These are phyloP conservation scores for Patella depressa DNA, from an alignment of 2,888 invertebrate genomes.

Conservation along the genomic window DNA sequence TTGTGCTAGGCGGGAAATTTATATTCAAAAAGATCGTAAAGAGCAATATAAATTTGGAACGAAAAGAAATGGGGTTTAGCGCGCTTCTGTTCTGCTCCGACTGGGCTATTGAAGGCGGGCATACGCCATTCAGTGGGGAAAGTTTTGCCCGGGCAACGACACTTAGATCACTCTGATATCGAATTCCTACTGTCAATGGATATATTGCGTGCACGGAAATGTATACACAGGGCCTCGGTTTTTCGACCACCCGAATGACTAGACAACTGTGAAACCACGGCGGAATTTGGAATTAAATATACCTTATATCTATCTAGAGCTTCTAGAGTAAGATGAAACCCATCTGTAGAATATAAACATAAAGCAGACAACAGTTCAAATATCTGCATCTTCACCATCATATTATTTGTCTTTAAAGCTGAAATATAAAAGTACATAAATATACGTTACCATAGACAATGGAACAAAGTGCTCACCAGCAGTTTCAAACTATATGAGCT, in stretches of 20 bases:
- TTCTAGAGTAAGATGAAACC: slow-evolving; percentile 74
- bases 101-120: no score
- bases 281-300: slow-evolving; percentile 50
- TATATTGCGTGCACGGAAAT: no score
- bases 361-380: slow-evolving; percentile 93
- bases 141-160: no score
- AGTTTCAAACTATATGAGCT: background rate
- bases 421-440: slow-evolving; percentile 42
- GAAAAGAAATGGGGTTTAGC: background rate
- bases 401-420: slow-evolving; percentile 90
- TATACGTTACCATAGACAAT: no score
- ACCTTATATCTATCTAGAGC: slow-evolving; percentile 94
- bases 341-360: slow-evolving; percentile 91
- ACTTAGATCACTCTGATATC: no score
- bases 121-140: no score
- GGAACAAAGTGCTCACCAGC: no score
- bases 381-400: slow-evolving; percentile 94
- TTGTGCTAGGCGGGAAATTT: no score
- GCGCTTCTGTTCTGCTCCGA: no score
- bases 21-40: background rate
- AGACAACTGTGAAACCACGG: background rate
- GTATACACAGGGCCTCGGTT: no score
- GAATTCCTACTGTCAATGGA: no score
- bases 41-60: slow-evolving; percentile 19
- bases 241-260: no score